Conservation (phyloP, 2,797 vertebrate genomes). For the Dryobates pubescens region DNA sequence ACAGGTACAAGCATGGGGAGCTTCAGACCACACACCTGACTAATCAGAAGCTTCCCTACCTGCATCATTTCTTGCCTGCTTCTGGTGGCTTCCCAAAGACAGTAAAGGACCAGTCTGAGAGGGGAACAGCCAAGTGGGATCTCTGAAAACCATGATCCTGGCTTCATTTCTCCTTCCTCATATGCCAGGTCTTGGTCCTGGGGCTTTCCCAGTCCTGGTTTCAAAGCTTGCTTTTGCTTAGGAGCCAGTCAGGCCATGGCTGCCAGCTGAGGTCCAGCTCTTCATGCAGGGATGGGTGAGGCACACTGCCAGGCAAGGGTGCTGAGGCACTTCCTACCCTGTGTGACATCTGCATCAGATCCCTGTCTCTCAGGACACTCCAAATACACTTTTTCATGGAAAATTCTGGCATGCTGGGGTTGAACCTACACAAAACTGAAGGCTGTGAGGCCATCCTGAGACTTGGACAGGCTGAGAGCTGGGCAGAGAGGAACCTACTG, state of each 20-base stretch:
- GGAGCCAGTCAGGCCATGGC: background rate
- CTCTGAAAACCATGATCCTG: background rate
- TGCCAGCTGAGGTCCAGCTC: background rate
- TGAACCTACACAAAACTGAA: background rate
- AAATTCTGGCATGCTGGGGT: background rate
- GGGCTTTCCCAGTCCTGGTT: background rate
- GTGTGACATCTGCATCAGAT: background rate
- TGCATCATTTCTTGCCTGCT: background rate
- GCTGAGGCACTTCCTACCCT: background rate
- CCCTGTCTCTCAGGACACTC: background rate
- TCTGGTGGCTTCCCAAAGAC: slow-evolving; percentile 8
- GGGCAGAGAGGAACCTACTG: no score
- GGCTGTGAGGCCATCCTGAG: no score
- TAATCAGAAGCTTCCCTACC: slow-evolving; percentile 12
- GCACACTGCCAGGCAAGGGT: background rate
- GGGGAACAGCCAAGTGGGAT: background rate
- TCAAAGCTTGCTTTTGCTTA: background rate
- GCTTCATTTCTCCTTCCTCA: background rate
- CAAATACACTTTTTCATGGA: background rate
- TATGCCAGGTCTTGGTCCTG: background rate
- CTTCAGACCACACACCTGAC: slow-evolving; percentile 22
- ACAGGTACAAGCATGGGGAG: background rate
- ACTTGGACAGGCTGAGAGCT: no score
- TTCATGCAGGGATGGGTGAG: background rate
- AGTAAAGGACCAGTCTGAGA: background rate